phyloP scores from a whole-genome alignment of 2,888 invertebrate genomes.

The Drosophila sordidula region DNA sequence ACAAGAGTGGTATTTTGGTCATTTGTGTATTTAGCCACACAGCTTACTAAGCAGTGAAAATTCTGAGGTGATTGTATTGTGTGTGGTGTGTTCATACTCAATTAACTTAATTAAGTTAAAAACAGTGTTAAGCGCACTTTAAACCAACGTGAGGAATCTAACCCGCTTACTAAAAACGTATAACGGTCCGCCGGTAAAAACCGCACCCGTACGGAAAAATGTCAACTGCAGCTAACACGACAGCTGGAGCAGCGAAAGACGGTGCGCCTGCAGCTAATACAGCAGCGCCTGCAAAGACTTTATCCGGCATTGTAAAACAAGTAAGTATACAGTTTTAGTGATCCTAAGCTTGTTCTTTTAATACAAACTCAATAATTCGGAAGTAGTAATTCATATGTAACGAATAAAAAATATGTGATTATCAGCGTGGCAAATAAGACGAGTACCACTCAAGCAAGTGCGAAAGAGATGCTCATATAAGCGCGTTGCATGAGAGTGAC shows the following conservation, averaged over 20 bases:
- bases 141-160: conserved; percentile 60
- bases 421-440: conserved; percentile 72
- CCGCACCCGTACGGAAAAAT: conserved; percentile 75
- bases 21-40: conserved; percentile 39
- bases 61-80: conserved; percentile 61
- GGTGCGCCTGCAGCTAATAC: conserved; percentile 65
- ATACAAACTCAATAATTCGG: not conserved
- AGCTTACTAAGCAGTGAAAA: conserved; percentile 58
- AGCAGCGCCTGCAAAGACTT: conserved; percentile 69
- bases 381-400: conserved; percentile 10
- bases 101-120: conserved; percentile 77
- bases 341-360: not conserved
- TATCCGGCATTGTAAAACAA: conserved; percentile 84
- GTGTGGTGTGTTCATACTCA: conserved; percentile 71
- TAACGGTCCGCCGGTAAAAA: conserved; percentile 71
- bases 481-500: conserved; percentile 62
- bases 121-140: conserved; percentile 69
- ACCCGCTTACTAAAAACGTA: conserved; percentile 65
- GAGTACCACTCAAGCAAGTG: conserved; percentile 56
- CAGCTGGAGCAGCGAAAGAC: conserved; percentile 81
- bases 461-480: conserved; percentile 66
- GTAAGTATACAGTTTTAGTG: conserved; percentile 67
- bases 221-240: conserved; percentile 78
- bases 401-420: conserved; percentile 39
- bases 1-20: conserved; percentile 21